These are phyloP conservation scores for Panagrolaimus sp. DNA, from an alignment of 1,140 invertebrate genomes.

Conservation along the genomic window DNA sequence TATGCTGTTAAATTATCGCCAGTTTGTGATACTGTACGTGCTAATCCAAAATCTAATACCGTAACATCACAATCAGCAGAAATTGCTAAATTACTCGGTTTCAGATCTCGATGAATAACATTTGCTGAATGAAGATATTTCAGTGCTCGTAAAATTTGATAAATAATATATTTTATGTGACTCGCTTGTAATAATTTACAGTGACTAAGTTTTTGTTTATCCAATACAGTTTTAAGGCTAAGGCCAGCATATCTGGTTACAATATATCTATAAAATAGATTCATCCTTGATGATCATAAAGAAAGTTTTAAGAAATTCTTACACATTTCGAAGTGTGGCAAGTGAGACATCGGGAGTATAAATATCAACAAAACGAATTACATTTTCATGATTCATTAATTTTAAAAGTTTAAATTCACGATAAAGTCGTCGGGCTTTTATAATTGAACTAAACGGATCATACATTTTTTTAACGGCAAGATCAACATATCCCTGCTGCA, in stretches of 20 bases:
- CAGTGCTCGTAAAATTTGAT: conserved; percentile 54
- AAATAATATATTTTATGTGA: conserved; percentile 54
- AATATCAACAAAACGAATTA: conserved; percentile 54
- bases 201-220: conserved; percentile 37
- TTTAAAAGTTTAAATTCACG: conserved; percentile 54
- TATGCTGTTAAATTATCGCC: conserved; percentile 25
- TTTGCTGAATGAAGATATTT: conserved; percentile 58
- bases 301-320: conserved; percentile 25
- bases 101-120: conserved; percentile 57
- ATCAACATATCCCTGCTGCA: conserved; percentile 27
- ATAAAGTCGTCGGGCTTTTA: conserved; percentile 50
- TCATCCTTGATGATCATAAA: neutral
- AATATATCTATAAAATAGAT: conserved; percentile 46
- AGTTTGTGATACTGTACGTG: conserved; percentile 38
- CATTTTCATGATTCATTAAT: conserved; percentile 55
- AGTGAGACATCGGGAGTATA: conserved; percentile 50
- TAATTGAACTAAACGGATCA: conserved; percentile 42
- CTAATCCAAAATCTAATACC: conserved; percentile 56
- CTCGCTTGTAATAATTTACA: conserved; percentile 42
- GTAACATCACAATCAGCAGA: conserved; percentile 52
- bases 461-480: conserved; percentile 57
- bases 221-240: conserved; percentile 45
- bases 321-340: conserved; percentile 51
- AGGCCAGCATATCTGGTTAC: conserved; percentile 53
- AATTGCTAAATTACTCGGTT: conserved; percentile 52